phyloP scores from a whole-genome alignment of 2,888 invertebrate genomes.

The Germaria angustata region DNA sequence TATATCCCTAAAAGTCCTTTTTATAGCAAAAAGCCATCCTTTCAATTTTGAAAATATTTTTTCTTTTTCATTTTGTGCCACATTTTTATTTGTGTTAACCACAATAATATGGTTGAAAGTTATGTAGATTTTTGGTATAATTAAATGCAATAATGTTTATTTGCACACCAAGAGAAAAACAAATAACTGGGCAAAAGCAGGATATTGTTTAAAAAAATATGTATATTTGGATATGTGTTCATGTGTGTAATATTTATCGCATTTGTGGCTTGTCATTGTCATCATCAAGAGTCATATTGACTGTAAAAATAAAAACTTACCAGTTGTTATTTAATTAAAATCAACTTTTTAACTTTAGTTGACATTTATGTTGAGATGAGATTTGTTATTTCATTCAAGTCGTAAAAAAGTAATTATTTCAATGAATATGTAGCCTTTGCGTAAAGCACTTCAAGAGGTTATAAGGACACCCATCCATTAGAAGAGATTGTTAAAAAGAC shows the following conservation, averaged over 20 bases:
- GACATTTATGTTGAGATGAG: neutral
- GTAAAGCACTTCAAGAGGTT: too few species aligned
- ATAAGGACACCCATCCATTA: too few species aligned
- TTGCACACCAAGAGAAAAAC: neutral
- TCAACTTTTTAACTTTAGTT: constrained; percentile 24
- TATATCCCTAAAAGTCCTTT: too few species aligned
- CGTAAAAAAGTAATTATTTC: neutral
- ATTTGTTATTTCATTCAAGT: constrained; percentile 5
- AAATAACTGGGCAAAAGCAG: neutral
- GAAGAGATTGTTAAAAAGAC: too few species aligned
- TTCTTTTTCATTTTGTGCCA: too few species aligned
- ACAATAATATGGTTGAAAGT: constrained; percentile 39
- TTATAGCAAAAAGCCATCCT: too few species aligned
- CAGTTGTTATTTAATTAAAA: constrained; percentile 22
- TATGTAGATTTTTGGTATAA: constrained; percentile 43
- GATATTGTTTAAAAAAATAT: constrained; percentile 4
- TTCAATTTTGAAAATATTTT: too few species aligned
- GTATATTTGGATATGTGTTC: neutral
- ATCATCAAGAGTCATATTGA: constrained; percentile 25
- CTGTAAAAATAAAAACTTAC: constrained; percentile 13
- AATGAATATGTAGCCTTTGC: too few species aligned
- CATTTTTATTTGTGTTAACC: constrained; percentile 33
- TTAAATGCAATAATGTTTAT: constrained; percentile 18
- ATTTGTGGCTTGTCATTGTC: constrained; percentile 52
- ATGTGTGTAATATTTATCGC: neutral